Evolutionary conservation across 2,797 vertebrate genomes (phyloP).

Genomic region (Cynodonichthys magdalenae): DNA sequence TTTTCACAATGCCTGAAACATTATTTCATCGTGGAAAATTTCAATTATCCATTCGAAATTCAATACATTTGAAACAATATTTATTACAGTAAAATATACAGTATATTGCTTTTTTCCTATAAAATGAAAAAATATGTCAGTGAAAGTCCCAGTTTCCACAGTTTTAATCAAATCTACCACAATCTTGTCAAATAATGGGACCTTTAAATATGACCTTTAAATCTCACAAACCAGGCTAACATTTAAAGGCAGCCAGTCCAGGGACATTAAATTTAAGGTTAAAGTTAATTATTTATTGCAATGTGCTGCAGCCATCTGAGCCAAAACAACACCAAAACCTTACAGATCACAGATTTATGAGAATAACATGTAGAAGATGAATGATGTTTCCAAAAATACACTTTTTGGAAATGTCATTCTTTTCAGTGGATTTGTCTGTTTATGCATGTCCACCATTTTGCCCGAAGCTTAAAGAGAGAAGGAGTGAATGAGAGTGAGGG

Average conservation of each 20-base stretch:
- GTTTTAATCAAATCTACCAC: background rate
- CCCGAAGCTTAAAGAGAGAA: slow-evolving; percentile 39
- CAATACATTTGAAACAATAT: too few species aligned
- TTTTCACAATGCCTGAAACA: too few species aligned
- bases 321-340: slow-evolving; percentile 13
- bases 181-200: background rate
- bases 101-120: too few species aligned
- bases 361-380: slow-evolving; percentile 20
- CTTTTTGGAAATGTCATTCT: slow-evolving; percentile 30
- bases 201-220: slow-evolving; percentile 11
- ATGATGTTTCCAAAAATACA: slow-evolving; percentile 29
- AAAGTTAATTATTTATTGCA: background rate
- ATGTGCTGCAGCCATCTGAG: slow-evolving; percentile 5
- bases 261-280: background rate
- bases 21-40: too few species aligned
- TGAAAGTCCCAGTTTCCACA: background rate
- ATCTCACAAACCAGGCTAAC: background rate
- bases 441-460: slow-evolving; percentile 42
- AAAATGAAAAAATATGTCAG: background rate
- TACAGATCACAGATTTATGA: slow-evolving; percentile 6
- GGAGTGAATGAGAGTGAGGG: slow-evolving; percentile 33
- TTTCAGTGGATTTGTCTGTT: slow-evolving; percentile 38
- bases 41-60: too few species aligned
- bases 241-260: background rate
- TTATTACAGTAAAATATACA: too few species aligned